Evolutionary conservation across 1,140 invertebrate genomes (phyloP).

Genomic region (Nephila pilipes): DNA sequence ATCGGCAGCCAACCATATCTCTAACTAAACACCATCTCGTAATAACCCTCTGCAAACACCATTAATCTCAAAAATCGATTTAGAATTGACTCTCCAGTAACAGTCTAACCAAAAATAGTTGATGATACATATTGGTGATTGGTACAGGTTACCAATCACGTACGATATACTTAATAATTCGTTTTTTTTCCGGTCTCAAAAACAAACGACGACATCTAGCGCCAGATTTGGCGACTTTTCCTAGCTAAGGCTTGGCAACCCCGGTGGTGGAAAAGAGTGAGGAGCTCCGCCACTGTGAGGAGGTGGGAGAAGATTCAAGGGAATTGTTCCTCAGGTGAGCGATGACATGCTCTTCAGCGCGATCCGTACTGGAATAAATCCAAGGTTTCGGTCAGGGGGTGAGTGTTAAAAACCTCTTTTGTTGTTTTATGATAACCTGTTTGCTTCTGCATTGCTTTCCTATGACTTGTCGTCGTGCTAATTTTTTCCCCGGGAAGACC

Average conservation of each 20-base stretch:
- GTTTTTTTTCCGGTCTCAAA: not conserved
- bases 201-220: not conserved
- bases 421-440: not conserved
- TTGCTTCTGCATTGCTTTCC: conserved; percentile 8
- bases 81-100: too few relatives aligned
- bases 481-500: not conserved
- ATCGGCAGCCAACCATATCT: not conserved
- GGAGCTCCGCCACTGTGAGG: conserved; percentile 15
- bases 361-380: conserved; percentile 57
- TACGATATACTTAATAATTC: not conserved
- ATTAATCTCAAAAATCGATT: too few relatives aligned
- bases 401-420: conserved; percentile 60
- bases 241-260: not conserved
- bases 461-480: not conserved
- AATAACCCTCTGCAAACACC: not conserved
- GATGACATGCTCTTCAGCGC: conserved; percentile 10
- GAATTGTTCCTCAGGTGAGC: conserved; percentile 61
- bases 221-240: not conserved
- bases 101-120: too few relatives aligned
- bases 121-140: not conserved
- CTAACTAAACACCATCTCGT: not conserved
- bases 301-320: conserved; percentile 26
- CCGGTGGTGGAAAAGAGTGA: not conserved
- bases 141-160: not conserved
- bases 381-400: conserved; percentile 47